Conservation (phyloP, 2,113 vertebrate genomes). For the Chrysemys picta region DNA sequence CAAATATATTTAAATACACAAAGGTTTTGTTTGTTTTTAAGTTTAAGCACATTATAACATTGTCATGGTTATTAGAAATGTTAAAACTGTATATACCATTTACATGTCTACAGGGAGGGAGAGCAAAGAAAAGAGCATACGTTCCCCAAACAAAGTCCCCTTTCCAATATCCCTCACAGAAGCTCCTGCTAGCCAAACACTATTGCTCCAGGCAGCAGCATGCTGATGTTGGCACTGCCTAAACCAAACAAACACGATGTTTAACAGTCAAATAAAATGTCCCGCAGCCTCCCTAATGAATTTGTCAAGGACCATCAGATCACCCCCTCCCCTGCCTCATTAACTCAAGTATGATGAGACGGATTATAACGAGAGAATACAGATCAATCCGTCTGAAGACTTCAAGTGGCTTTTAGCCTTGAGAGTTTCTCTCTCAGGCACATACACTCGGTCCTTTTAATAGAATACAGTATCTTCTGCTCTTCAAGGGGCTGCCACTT, state of each 20-base stretch:
- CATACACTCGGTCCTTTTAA: slow-evolving; percentile 64
- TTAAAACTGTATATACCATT: not conserved
- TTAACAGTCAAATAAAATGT: slow-evolving; percentile 85
- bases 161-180: slow-evolving; percentile 26
- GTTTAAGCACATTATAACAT: rapidly evolving
- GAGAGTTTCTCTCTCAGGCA: slow-evolving; percentile 71
- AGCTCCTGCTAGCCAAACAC: slow-evolving; percentile 55
- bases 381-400: slow-evolving; percentile 83
- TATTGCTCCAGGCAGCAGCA: slow-evolving; percentile 73
- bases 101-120: not conserved
- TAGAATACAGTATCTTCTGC: slow-evolving; percentile 69
- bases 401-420: slow-evolving; percentile 84
- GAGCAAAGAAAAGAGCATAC: slow-evolving; percentile 12
- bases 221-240: slow-evolving; percentile 78
- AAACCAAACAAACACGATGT: slow-evolving; percentile 85
- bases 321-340: slow-evolving; percentile 83
- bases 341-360: slow-evolving; percentile 87
- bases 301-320: slow-evolving; percentile 85
- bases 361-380: slow-evolving; percentile 83
- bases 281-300: slow-evolving; percentile 87
- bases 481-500: slow-evolving; percentile 74
- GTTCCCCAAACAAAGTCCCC: not conserved
- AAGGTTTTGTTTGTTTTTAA: not conserved
- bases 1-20: not conserved
- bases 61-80: not conserved